Base-by-base conservation (phyloP, 64 coral and sea anemone genomes). In the Acropora tenuis region DNA sequence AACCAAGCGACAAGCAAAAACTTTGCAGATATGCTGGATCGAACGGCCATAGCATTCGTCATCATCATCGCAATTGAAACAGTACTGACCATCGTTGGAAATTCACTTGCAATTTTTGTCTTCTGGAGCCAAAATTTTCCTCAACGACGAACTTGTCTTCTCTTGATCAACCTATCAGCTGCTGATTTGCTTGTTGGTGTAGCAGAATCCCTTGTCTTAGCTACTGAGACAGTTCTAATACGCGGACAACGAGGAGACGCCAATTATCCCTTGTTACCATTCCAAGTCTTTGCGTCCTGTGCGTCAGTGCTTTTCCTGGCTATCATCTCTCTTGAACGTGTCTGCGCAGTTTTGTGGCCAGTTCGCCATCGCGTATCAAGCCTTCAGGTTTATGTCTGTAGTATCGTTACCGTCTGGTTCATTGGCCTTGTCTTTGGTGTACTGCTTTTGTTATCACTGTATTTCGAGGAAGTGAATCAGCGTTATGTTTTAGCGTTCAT, bases 151-250 rank as follows among this genome's bases (percentile, higher is more conserved):
- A 58, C 18, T 8, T 80, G n/a, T 40, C 42, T 40, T 11, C n/a
- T 80, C 20, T 19, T 80, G 20, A 30, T 80, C 8, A 80, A 80
- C 52, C 19, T 80, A 1, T 48, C 78, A 57, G 8, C 42, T 2
- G 19, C 78, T 57, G 78, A 80, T 80, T 59, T 80, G 15, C 78
- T 80, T 20, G 78, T 80, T 19, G 78, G 78, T 8, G 59, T 80
- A 7, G 3, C 49, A 57, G 52, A 80, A 11, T 30, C 78, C 1
- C 48, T 80, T 18, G 19, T 80, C 18, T 5, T 9, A 9, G 49
- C n/a, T 1, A 80, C 48, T 20, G 49, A 41, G n/a, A 80, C 55
- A 11, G 59, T 80, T 40, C 6, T 48, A 3, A 60, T 8, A 43
- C 10, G 9, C 6, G 52, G 5, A 2, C n/a, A 80, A 80, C 6